phyloP scores from a whole-genome alignment of 2,113 vertebrate genomes.

The Odontesthes bonariensis region DNA sequence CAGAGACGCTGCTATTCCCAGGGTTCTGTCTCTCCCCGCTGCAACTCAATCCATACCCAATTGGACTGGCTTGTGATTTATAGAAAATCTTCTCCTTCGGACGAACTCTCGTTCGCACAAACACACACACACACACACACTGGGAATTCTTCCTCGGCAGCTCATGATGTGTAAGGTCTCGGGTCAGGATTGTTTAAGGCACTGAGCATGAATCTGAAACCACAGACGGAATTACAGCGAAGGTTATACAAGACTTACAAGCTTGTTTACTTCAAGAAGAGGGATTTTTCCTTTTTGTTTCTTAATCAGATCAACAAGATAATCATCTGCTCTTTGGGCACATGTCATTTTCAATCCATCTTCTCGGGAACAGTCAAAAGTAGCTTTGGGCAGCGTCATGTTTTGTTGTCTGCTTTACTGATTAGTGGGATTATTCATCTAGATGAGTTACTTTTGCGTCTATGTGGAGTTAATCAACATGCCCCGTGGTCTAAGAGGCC shows the following conservation, averaged over 20 bases:
- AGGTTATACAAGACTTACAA: constrained; percentile 17
- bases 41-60: constrained; percentile 87
- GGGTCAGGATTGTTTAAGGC: constrained; percentile 65
- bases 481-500: constrained; percentile 35
- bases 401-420: constrained; percentile 50
- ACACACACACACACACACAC: constrained; percentile 52
- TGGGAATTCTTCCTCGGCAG: constrained; percentile 69
- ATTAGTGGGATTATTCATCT: constrained; percentile 65
- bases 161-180: constrained; percentile 61
- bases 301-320: constrained; percentile 38
- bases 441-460: constrained; percentile 56
- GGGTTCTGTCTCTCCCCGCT: constrained; percentile 77
- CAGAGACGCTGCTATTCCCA: constrained; percentile 84
- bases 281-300: constrained; percentile 7
- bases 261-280: neutral
- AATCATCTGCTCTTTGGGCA: constrained; percentile 28
- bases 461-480: constrained; percentile 45
- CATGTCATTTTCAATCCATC: constrained; percentile 58
- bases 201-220: constrained; percentile 38
- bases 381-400: constrained; percentile 45
- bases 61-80: constrained; percentile 79
- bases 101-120: constrained; percentile 55
- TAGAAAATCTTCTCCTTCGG: constrained; percentile 75
- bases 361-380: constrained; percentile 17
- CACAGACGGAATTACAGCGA: constrained; percentile 4